Base-by-base conservation (phyloP, 2,113 vertebrate genomes). In the Meles meles region DNA sequence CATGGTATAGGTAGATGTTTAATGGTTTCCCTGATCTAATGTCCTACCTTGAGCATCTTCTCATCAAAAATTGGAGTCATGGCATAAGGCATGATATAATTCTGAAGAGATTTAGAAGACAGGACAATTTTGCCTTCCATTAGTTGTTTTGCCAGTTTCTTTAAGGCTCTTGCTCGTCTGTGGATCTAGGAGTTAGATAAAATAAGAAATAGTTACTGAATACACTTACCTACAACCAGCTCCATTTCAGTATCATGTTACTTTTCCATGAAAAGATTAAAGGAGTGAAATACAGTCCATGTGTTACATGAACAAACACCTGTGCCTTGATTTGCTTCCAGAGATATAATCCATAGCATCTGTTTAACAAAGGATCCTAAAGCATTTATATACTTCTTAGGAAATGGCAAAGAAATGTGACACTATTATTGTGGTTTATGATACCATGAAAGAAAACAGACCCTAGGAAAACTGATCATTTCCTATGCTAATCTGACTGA, bases 1-100 rank as follows among this genome's bases (percentile, higher is more conserved):
- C 82, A 72, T 13, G 47, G 71, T 37, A 44, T 5, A 9, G 20
- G n/a, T 2, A 86, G 59, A 82, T 12, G 18, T 18, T 95, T 65
- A 80, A 13, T 15, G 20, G 14, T 69, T 84, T 79, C 13, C 10
- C 87, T 9, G 52, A 92, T 47, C 88, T n/a, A 44, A 87, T 96
- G 76, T n/a, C 59, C 77, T 98, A 99, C 99, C 99, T 99, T 99
- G 42, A 99, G 98, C 99, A 99, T 99, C 97, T 99, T 99, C 83
- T 99, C 99, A 94, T 99, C 99, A 85, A 99, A 99, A 97, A 99
- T 94, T 42, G 99, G 98, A 2, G 99, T 99, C 97, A 99, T 99
- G 96, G 99, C 99, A 69, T 99, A 99, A 31, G 99, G 99, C 99
- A 99, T 99, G 97, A 99, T 99, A 97, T 99, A 99, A 95, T 99